Percentiles rank a stretch among this genome's conserved stretches.
Conservation (phyloP, 2,113 vertebrate species). For the human region GRCh38 chr18:71955001-71955500, state of each 20-base stretch:
- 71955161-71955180: neutral
- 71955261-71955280: neutral
- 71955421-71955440: neutral
- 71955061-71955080: neutral
- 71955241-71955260: neutral
- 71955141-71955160: neutral
- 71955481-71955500: neutral
- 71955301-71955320: neutral
- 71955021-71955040: neutral
- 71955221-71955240: neutral
- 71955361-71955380: neutral
- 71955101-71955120: neutral
- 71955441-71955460: neutral
- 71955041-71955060: neutral
- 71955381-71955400: neutral
- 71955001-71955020: neutral
- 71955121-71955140: neutral
- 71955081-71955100: neutral
- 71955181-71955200: neutral
- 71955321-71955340: neutral
- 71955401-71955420: neutral
- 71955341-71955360: neutral
- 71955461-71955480: neutral
- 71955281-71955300: neutral
- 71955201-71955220: neutral